Conservation (phyloP, 1,140 invertebrate genomes). For the Drosophila ficusphila region DNA sequence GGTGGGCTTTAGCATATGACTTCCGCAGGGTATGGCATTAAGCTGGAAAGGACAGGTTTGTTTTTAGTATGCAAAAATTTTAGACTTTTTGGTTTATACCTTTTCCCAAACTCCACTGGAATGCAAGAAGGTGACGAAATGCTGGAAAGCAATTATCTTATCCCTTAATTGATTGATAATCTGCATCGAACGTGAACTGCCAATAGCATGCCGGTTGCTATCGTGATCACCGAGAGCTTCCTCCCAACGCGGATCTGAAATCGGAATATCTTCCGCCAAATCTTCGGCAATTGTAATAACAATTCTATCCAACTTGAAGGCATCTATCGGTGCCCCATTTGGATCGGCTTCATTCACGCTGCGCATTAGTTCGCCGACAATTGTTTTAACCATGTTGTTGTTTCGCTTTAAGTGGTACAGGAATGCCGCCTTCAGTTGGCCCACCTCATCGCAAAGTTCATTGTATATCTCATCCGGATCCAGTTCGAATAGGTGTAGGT, state of each 20-base stretch:
- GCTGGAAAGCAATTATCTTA: constrained; percentile 91
- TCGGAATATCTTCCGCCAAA: constrained; percentile 94
- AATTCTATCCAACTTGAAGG: constrained; percentile 83
- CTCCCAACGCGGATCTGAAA: constrained; percentile 94
- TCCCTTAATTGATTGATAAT: constrained; percentile 93
- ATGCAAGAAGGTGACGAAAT: constrained; percentile 91
- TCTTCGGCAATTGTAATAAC: constrained; percentile 90
- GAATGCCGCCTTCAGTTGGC: constrained; percentile 92
- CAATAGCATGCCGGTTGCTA: constrained; percentile 83
- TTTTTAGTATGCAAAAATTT: neutral
- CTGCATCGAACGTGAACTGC: constrained; percentile 90
- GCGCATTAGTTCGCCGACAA: constrained; percentile 89
- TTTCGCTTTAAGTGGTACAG: constrained; percentile 87
- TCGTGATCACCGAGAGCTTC: constrained; percentile 58
- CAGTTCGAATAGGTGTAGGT: constrained; percentile 89
- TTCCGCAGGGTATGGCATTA: constrained; percentile 86
- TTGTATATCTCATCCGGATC: constrained; percentile 89
- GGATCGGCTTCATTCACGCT: constrained; percentile 80
- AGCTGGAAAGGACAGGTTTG: constrained; percentile 32
- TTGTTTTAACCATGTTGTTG: constrained; percentile 86
- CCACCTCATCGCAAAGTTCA: constrained; percentile 87
- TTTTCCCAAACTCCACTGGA: constrained; percentile 90
- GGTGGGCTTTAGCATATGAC: constrained; percentile 86
- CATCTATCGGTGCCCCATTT: constrained; percentile 54
- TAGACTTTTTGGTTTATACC: constrained; percentile 75